Percentiles rank a stretch among this genome's conserved stretches.
Evolutionary conservation across 2,797 vertebrate species (phyloP).

Genomic region (Siniperca undulata): DNA sequence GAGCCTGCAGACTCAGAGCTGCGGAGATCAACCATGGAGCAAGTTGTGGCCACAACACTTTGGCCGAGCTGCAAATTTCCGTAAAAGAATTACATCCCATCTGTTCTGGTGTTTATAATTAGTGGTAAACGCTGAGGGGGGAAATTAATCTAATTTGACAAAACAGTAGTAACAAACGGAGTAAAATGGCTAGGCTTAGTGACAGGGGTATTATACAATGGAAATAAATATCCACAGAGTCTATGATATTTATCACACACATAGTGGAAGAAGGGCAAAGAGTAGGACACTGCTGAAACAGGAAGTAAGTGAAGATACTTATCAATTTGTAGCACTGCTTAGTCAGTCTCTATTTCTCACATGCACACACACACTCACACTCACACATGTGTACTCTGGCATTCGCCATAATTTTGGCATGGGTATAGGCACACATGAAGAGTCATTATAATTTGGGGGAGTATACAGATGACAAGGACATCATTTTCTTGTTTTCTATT

Average conservation of each 20-base stretch:
- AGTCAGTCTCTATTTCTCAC: constrained; percentile 1
- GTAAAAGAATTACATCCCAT: constrained; percentile 74
- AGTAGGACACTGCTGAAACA: constrained; percentile 17
- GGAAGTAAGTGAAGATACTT: not conserved
- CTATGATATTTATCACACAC: constrained; percentile 45
- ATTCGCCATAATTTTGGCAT: not conserved
- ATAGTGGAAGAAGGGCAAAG: constrained; percentile 22
- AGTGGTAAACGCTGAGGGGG: constrained; percentile 66
- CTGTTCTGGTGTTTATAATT: constrained; percentile 80
- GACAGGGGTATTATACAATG: constrained; percentile 59
- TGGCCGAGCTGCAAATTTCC: constrained; percentile 64
- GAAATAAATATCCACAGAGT: constrained; percentile 52
- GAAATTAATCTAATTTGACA: constrained; percentile 76
- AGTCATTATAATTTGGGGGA: not conserved
- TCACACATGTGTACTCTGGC: not conserved
- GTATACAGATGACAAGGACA: not conserved
- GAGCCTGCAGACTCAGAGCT: constrained; percentile 27
- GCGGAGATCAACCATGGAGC: constrained; percentile 52
- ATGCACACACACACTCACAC: not conserved
- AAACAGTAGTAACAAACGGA: constrained; percentile 68
- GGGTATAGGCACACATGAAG: not conserved
- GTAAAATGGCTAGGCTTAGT: constrained; percentile 56
- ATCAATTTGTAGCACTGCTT: constrained; percentile 10
- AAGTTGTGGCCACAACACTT: constrained; percentile 62
- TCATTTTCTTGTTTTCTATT: not conserved